These are phyloP conservation scores for Dicyrtoma fusca DNA, from an alignment of 2,888 invertebrate species.

Conservation along the genomic window DNA sequence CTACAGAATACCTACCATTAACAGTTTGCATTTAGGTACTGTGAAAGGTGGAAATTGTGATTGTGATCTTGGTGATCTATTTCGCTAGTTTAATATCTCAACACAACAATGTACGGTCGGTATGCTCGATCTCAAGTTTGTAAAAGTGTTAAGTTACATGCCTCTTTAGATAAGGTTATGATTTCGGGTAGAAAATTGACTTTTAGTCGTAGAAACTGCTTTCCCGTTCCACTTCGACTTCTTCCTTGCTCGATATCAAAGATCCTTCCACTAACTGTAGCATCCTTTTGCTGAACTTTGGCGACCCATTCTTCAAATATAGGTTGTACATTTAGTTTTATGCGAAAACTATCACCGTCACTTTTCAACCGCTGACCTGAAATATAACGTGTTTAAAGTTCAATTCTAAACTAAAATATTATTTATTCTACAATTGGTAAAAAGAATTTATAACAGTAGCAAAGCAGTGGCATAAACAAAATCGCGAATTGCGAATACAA, in stretches of 20 bases:
- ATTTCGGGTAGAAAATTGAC: slow-evolving; percentile 97
- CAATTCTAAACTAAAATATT: background rate
- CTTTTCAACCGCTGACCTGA: slow-evolving; percentile 91
- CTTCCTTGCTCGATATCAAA: slow-evolving; percentile 79
- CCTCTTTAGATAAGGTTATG: slow-evolving; percentile 97
- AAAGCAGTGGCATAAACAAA: no score
- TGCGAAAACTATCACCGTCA: slow-evolving; percentile 95
- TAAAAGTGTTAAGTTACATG: slow-evolving; percentile 58
- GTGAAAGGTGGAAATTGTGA: no score
- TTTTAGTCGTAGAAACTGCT: slow-evolving; percentile 70
- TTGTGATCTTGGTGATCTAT: no score
- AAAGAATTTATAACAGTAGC: no score
- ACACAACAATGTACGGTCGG: no score
- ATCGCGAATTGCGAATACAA: no score
- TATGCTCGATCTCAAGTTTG: no score
- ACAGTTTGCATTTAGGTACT: no score
- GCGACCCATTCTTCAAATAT: slow-evolving; percentile 98
- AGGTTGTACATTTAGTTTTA: slow-evolving; percentile 94
- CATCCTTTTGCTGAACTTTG: slow-evolving; percentile 89
- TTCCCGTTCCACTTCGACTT: slow-evolving; percentile 60
- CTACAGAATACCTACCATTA: no score
- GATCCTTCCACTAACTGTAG: slow-evolving; percentile 91
- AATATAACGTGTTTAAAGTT: slow-evolving; percentile 3
- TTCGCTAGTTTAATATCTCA: no score
- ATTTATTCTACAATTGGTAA: no score